Evolutionary conservation across 2,797 vertebrate genomes (phyloP).

Genomic region (Schizopygopsis pylzovi): DNA sequence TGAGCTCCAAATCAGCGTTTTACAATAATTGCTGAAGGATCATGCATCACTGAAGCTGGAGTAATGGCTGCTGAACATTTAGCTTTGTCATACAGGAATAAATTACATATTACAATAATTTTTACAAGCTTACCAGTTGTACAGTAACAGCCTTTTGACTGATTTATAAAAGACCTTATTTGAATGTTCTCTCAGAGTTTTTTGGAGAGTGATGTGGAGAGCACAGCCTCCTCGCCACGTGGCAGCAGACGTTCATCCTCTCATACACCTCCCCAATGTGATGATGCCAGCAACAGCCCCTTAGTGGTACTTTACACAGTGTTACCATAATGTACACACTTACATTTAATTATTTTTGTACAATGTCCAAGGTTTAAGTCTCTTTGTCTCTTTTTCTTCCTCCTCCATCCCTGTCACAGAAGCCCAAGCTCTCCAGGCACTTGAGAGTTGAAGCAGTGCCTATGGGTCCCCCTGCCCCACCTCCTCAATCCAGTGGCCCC

Average conservation of each 20-base stretch:
- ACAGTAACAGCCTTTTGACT: background rate
- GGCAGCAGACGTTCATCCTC: slow-evolving; percentile 66
- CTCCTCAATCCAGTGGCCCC: slow-evolving; percentile 72
- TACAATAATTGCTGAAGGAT: background rate
- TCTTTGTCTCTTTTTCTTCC: slow-evolving; percentile 23
- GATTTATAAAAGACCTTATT: background rate
- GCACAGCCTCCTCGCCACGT: slow-evolving; percentile 85
- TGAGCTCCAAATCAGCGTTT: background rate
- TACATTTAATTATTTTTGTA: background rate
- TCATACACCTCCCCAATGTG: slow-evolving; percentile 67
- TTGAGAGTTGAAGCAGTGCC: slow-evolving; percentile 79
- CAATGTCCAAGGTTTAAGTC: background rate
- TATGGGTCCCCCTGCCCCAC: slow-evolving; percentile 79
- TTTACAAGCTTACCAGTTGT: background rate
- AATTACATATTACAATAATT: background rate
- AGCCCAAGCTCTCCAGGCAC: slow-evolving; percentile 69
- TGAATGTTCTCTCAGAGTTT: slow-evolving; percentile 75
- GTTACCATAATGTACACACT: background rate
- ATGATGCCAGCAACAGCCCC: slow-evolving; percentile 71
- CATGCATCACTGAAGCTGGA: background rate
- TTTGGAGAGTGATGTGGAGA: slow-evolving; percentile 91
- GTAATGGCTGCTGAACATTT: background rate
- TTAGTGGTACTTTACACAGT: slow-evolving; percentile 55
- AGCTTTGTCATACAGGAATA: background rate
- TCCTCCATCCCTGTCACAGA: slow-evolving; percentile 54